Conservation (phyloP, 2,888 invertebrate genomes). For the Mesorhabditis sp. region DNA sequence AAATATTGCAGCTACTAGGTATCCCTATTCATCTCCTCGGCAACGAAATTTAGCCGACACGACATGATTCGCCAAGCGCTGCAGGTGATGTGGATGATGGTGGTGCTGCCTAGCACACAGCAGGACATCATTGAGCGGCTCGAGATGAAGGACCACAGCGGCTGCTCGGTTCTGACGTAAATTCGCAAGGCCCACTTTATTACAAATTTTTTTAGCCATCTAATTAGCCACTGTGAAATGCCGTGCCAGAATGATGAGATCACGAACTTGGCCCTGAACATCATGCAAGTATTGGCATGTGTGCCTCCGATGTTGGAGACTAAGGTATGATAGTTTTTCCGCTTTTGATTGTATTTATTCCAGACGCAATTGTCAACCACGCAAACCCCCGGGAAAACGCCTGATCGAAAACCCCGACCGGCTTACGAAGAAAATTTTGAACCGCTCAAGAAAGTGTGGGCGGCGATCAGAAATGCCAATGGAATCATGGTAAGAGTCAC, state of each 20-base stretch:
- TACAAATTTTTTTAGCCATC: conserved; percentile 1
- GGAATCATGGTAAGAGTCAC: conserved; percentile 78
- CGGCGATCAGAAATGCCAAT: conserved; percentile 85
- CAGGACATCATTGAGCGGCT: conserved; percentile 15
- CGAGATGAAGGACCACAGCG: not conserved
- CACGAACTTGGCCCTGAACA: not conserved
- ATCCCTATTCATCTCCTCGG: not conserved
- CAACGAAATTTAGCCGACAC: not conserved
- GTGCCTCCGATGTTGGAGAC: not conserved
- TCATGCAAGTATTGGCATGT: not conserved
- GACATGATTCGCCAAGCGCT: conserved; percentile 77
- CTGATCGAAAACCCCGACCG: not conserved
- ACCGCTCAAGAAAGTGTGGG: conserved; percentile 86
- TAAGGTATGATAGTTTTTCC: not conserved
- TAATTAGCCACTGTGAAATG: not conserved
- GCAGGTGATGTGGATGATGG: conserved; percentile 80
- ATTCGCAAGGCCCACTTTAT: not conserved
- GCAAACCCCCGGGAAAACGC: not conserved
- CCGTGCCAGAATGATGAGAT: not conserved
- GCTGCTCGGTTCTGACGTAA: not conserved
- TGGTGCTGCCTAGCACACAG: conserved; percentile 16
- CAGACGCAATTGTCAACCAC: not conserved
- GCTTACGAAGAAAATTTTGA: conserved; percentile 67
- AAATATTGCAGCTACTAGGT: not conserved
- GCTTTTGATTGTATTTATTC: not conserved